A percentile compares a stretch with the other conserved stretches of the same genome.
Conservation (phyloP, 1,140 invertebrate species). For the Drosophila erecta region DNA sequence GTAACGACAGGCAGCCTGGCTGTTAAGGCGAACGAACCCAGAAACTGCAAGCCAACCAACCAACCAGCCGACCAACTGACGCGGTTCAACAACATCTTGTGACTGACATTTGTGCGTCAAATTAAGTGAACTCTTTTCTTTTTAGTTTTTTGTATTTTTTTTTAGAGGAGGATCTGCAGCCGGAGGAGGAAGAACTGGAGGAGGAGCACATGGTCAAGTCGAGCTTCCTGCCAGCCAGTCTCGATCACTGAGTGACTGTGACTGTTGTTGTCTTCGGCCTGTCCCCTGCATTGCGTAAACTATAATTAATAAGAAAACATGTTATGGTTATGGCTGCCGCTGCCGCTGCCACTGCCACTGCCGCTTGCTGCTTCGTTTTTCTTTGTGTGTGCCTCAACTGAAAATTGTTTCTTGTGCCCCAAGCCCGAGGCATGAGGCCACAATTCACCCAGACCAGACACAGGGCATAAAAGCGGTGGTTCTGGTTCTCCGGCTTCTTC, state of each 20-base stretch:
- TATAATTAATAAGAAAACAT: conserved; percentile 84
- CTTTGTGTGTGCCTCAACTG: conserved; percentile 39
- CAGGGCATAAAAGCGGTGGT: conserved; percentile 49
- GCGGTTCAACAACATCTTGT: conserved; percentile 58
- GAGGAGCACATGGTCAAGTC: conserved; percentile 72
- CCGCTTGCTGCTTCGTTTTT: conserved; percentile 30
- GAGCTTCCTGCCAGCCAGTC: conserved; percentile 51
- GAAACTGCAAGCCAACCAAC: conserved; percentile 2
- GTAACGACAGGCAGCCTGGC: conserved; percentile 45
- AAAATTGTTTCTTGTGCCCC: conserved; percentile 79
- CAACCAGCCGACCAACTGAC: conserved; percentile 40
- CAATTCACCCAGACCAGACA: conserved; percentile 41
- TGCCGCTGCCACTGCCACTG: conserved; percentile 4
- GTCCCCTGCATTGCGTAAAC: conserved; percentile 80
- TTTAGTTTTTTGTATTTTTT: neutral
- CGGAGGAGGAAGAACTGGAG: conserved; percentile 25
- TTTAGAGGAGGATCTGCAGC: conserved; percentile 12
- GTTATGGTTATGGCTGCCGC: conserved; percentile 76
- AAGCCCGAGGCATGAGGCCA: conserved; percentile 67
- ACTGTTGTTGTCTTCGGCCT: conserved; percentile 77
- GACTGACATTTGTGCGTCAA: conserved; percentile 82
- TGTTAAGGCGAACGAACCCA: conserved; percentile 39
- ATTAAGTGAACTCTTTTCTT: conserved; percentile 80
- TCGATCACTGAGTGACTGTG: conserved; percentile 63
- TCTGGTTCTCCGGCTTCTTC: conserved; percentile 32